A percentile compares a stretch with the other conserved stretches of the same genome.
phyloP scores from a whole-genome alignment of 2,113 vertebrate genomes.

The Notothenia coriiceps region DNA sequence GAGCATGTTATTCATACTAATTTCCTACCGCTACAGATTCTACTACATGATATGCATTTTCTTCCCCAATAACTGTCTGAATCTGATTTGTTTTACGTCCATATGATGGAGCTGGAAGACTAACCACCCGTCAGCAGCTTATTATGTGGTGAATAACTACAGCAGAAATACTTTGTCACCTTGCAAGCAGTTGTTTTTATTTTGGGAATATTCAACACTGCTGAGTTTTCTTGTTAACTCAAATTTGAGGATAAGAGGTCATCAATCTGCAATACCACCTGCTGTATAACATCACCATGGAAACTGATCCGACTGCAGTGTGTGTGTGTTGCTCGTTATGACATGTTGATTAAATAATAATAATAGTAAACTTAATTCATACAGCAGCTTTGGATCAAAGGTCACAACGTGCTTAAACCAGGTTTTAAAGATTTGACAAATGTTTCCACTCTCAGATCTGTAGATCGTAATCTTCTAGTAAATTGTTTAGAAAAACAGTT shows the following conservation, averaged over 20 bases:
- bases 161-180: conserved; percentile 23
- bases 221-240: neutral
- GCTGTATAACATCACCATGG: conserved; percentile 26
- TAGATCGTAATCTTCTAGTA: no score
- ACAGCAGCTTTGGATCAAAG: no score
- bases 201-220: conserved; percentile 18
- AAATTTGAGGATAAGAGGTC: conserved; percentile 22
- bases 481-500: no score
- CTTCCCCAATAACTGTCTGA: neutral
- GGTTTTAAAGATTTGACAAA: no score
- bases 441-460: no score
- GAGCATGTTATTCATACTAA: neutral
- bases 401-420: no score
- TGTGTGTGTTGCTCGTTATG: neutral
- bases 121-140: conserved; percentile 36
- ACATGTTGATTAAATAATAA: no score
- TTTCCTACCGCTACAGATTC: neutral
- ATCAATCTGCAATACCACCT: conserved; percentile 11
- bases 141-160: conserved; percentile 17
- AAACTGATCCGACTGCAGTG: neutral
- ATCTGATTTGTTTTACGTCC: conserved; percentile 5
- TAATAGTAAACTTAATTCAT: no score
- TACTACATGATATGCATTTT: neutral
- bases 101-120: conserved; percentile 7
- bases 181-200: conserved; percentile 40